Conservation (phyloP, 2,888 invertebrate species). For the Sesia apiformis region DNA sequence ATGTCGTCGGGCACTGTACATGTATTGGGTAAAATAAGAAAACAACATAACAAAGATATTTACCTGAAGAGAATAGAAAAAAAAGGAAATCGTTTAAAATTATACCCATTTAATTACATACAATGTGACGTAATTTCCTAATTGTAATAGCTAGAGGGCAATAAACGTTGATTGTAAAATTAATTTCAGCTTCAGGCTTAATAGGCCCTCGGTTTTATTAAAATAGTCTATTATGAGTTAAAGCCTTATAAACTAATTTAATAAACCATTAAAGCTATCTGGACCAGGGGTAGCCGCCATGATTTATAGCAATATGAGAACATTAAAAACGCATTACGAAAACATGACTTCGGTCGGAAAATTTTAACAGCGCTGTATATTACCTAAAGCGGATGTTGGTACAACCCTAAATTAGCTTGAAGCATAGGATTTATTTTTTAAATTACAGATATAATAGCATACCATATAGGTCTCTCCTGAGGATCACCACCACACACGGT, state of each 20-base stretch:
- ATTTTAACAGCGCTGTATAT: conserved; percentile 57
- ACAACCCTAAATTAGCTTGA: neutral
- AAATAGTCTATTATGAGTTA: neutral
- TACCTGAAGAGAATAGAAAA: too few species aligned
- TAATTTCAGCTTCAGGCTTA: conserved; percentile 20
- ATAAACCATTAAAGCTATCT: conserved; percentile 73
- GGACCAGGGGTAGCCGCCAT: conserved; percentile 65
- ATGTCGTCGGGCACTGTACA: too few species aligned
- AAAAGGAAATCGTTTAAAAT: too few species aligned
- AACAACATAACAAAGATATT: too few species aligned
- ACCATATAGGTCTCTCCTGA: too few species aligned
- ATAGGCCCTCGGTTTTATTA: conserved; percentile 7
- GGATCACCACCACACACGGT: too few species aligned
- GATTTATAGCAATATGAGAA: conserved; percentile 73
- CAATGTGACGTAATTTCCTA: too few species aligned
- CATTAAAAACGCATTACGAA: conserved; percentile 74
- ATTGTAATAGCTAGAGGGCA: too few species aligned
- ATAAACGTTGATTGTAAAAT: conserved; percentile 3
- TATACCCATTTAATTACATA: too few species aligned
- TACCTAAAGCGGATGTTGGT: conserved; percentile 48
- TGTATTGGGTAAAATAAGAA: too few species aligned
- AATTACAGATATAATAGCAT: too few species aligned
- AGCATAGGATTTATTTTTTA: neutral
- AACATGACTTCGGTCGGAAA: conserved; percentile 69
- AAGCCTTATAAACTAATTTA: conserved; percentile 34